Percentiles rank a stretch among this genome's conserved stretches.
Conservation (phyloP, 1,140 invertebrate species). For the Panonychus citri region DNA sequence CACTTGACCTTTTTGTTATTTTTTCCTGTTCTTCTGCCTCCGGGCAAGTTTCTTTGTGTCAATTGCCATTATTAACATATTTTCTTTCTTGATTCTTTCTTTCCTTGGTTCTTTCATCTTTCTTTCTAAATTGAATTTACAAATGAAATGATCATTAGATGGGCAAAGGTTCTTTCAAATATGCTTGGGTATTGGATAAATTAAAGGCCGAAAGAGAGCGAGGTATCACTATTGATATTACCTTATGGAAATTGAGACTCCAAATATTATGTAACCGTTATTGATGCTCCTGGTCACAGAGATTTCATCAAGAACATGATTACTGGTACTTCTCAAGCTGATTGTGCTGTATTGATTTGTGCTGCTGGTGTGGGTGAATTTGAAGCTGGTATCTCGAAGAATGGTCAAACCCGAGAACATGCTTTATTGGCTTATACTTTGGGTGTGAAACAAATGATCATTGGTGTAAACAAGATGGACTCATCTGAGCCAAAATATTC, state of each 20-base stretch:
- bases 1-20: too few relatives aligned
- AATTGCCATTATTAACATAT: too few relatives aligned
- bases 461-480: slow-evolving; percentile 38
- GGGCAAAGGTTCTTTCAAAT: slow-evolving; percentile 36
- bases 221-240: slow-evolving; percentile 40
- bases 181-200: slow-evolving; percentile 37
- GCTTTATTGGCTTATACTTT: slow-evolving; percentile 34
- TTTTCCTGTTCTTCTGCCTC: too few relatives aligned
- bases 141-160: slow-evolving; percentile 22
- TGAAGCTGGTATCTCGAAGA: slow-evolving; percentile 35
- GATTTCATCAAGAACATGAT: slow-evolving; percentile 45
- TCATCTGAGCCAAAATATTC: slow-evolving; percentile 30
- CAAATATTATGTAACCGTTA: slow-evolving; percentile 35
- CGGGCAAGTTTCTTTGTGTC: too few relatives aligned
- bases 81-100: too few relatives aligned
- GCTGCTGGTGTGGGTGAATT: slow-evolving; percentile 33
- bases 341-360: slow-evolving; percentile 33
- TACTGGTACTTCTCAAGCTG: slow-evolving; percentile 33
- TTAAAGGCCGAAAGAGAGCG: slow-evolving; percentile 36
- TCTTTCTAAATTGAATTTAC: too few relatives aligned
- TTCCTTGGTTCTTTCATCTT: too few relatives aligned
- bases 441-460: slow-evolving; percentile 35
- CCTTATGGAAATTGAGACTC: slow-evolving; percentile 38
- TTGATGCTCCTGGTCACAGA: slow-evolving; percentile 36
- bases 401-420: slow-evolving; percentile 35